Conservation (phyloP, 1,140 invertebrate genomes). For the Aphidius ervi region DNA sequence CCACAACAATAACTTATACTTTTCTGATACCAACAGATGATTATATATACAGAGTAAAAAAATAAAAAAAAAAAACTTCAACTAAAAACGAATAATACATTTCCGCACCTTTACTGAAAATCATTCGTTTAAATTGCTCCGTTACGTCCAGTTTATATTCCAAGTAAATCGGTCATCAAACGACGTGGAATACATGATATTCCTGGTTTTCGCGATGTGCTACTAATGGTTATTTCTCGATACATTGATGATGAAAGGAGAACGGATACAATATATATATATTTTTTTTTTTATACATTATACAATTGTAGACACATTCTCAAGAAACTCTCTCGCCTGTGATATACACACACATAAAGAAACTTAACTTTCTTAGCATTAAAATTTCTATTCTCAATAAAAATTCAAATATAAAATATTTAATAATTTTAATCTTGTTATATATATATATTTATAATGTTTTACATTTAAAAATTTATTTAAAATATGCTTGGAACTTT, state of each 20-base stretch:
- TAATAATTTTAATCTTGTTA: no score
- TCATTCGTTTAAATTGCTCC: conserved; percentile 10
- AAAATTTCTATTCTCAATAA: no score
- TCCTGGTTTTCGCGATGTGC: conserved; percentile 12
- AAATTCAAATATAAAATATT: no score
- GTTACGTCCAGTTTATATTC: conserved; percentile 25
- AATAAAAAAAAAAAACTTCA: no score
- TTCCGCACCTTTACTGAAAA: conserved; percentile 24
- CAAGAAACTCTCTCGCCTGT: neutral
- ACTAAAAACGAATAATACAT: conserved; percentile 9
- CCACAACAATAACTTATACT: conserved; percentile 19
- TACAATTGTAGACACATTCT: neutral
- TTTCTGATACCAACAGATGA: conserved; percentile 1
- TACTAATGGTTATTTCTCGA: no score
- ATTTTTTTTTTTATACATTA: neutral
- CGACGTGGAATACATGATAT: conserved; percentile 19
- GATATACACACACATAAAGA: no score
- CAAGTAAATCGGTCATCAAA: conserved; percentile 23
- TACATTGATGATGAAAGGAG: neutral
- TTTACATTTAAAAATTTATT: no score
- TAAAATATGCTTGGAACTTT: no score
- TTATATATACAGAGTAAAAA: neutral
- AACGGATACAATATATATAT: neutral
- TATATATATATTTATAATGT: no score
- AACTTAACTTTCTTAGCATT: no score